These are phyloP conservation scores for Antedon bifida DNA, from an alignment of 35 echinoderm and acorn worm genomes.

Conservation along the genomic window DNA sequence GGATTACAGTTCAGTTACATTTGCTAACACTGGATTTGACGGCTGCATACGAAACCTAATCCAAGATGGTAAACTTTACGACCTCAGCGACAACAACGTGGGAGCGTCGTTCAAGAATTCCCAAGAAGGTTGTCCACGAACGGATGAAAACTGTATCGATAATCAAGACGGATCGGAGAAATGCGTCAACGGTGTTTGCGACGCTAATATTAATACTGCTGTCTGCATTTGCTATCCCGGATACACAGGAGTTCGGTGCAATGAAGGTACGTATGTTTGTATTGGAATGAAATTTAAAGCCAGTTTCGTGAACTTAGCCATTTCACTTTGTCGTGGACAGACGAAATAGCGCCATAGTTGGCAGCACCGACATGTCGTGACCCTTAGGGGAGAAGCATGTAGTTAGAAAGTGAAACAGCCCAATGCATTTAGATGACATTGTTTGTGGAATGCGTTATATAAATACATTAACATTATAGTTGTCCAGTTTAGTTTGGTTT, in stretches of 20 bases:
- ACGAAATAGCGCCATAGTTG: too few species aligned
- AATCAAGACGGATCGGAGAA: conserved; percentile 4
- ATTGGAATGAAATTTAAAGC: neutral
- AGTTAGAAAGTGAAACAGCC: too few species aligned
- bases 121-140: conserved; percentile 47
- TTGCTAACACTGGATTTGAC: conserved; percentile 21
- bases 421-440: too few species aligned
- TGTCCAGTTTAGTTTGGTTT: too few species aligned
- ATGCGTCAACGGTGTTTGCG: conserved; percentile 74
- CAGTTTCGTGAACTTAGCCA: too few species aligned
- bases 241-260: conserved; percentile 40
- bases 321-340: too few species aligned
- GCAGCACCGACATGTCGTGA: too few species aligned
- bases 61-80: conserved; percentile 71
- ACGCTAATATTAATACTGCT: conserved; percentile 25
- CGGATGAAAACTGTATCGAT: conserved; percentile 33
- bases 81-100: conserved; percentile 29
- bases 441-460: too few species aligned
- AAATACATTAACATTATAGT: too few species aligned
- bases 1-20: neutral
- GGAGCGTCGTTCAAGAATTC: neutral
- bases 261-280: conserved; percentile 35
- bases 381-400: too few species aligned
- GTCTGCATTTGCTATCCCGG: conserved; percentile 78
- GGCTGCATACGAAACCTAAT: conserved; percentile 75